phyloP scores from a whole-genome alignment of 2,888 invertebrate genomes.

The Tinea pellionella region DNA sequence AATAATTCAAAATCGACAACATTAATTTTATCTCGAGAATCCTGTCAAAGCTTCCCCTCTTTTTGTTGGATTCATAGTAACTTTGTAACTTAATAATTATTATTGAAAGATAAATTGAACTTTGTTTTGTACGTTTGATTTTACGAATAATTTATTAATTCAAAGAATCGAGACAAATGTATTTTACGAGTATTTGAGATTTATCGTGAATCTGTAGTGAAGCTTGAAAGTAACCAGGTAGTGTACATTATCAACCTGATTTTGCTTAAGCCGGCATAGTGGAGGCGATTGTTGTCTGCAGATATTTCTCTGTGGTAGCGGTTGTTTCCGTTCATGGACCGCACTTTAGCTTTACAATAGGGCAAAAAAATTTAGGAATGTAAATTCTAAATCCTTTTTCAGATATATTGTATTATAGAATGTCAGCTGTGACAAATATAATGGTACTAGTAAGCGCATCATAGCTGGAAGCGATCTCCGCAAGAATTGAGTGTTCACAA shows the following conservation, averaged over 20 bases:
- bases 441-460: neutral
- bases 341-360: no score
- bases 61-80: neutral
- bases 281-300: no score
- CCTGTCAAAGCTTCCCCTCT: no score
- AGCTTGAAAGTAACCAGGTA: no score
- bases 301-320: no score
- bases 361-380: neutral
- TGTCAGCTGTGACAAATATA: neutral
- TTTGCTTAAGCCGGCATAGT: no score
- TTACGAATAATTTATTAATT: neutral
- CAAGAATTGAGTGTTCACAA: neutral
- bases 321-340: no score
- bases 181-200: neutral
- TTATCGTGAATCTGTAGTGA: neutral
- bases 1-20: no score
- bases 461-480: neutral
- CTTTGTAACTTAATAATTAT: neutral
- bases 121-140: neutral
- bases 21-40: no score
- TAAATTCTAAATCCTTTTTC: neutral
- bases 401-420: neutral
- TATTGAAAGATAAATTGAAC: neutral
- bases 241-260: no score
- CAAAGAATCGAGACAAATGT: neutral